These are phyloP conservation scores for Troides helena DNA, from an alignment of 2,888 invertebrate genomes.

Conservation along the genomic window DNA sequence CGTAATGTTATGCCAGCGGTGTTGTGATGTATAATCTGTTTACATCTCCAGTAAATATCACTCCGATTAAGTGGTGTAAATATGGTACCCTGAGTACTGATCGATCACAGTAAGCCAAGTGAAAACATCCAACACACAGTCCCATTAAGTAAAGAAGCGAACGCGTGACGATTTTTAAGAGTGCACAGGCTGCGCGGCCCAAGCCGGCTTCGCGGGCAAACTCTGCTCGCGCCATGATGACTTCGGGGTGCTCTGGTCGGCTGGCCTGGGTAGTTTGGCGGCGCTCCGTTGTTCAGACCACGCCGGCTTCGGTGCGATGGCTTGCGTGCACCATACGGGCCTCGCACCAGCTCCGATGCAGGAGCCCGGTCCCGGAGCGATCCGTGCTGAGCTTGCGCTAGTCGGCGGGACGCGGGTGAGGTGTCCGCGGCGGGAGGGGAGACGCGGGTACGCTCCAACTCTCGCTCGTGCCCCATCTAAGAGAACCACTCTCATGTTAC, in stretches of 20 bases:
- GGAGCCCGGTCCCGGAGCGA: not conserved
- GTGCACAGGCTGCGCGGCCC: conserved; percentile 12
- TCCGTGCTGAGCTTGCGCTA: conserved; percentile 44
- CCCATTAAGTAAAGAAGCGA: conserved; percentile 8
- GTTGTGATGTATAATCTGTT: not conserved
- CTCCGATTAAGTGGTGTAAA: not conserved
- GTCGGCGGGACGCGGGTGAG: conserved; percentile 68
- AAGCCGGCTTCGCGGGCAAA: conserved; percentile 5
- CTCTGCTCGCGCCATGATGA: conserved; percentile 1
- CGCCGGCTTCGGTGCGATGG: conserved; percentile 13
- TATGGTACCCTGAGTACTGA: not conserved
- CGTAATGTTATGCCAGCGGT: not conserved
- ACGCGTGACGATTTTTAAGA: conserved; percentile 10
- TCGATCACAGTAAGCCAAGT: conserved; percentile 15
- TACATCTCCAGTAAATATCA: not conserved
- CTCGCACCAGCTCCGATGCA: not conserved
- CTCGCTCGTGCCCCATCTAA: conserved; percentile 69
- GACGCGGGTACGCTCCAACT: conserved; percentile 77
- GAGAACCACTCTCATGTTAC: not conserved
- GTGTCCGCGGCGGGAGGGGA: conserved; percentile 74
- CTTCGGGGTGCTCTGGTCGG: not conserved
- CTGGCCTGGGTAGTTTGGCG: not conserved
- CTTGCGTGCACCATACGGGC: conserved; percentile 10
- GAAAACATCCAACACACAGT: conserved; percentile 23
- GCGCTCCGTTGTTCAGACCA: conserved; percentile 12